Evolutionary conservation across 2,888 invertebrate species (phyloP).

Genomic region (Cordilura impudica): DNA sequence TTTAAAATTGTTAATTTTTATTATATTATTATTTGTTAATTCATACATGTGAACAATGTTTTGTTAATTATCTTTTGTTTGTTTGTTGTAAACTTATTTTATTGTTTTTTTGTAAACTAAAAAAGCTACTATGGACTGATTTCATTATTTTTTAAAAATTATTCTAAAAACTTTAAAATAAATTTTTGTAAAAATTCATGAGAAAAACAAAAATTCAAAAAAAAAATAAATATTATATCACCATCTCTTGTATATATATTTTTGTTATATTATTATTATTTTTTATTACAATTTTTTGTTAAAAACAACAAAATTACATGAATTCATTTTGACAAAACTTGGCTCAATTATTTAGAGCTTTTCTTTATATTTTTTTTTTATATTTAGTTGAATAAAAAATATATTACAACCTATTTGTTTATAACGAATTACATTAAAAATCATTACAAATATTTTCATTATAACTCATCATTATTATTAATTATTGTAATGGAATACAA

Average conservation of each 20-base stretch:
- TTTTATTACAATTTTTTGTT: slow-evolving; percentile 20
- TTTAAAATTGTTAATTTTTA: neutral
- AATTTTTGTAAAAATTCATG: slow-evolving; percentile 22
- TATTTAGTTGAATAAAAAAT: slow-evolving; percentile 16
- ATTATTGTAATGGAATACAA: slow-evolving; percentile 4
- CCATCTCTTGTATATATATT: slow-evolving; percentile 19
- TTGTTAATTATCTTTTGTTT: slow-evolving; percentile 54
- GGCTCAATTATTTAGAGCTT: slow-evolving; percentile 46
- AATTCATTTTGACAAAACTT: slow-evolving; percentile 22
- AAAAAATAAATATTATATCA: neutral
- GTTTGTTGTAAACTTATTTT: slow-evolving; percentile 28
- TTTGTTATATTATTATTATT: slow-evolving; percentile 17
- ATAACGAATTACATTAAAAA: neutral
- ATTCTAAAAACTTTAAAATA: slow-evolving; percentile 12
- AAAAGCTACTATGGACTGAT: slow-evolving; percentile 63
- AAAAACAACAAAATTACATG: slow-evolving; percentile 20
- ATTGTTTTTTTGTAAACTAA: slow-evolving; percentile 38
- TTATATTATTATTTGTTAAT: slow-evolving; percentile 44
- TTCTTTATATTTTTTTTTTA: slow-evolving; percentile 24
- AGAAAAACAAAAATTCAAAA: slow-evolving; percentile 29
- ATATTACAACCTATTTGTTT: neutral
- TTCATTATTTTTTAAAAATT: slow-evolving; percentile 61
- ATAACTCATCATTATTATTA: neutral
- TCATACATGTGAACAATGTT: slow-evolving; percentile 27
- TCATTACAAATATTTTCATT: neutral